Percentiles rank a stretch among this genome's conserved stretches.
Conservation (phyloP, 2,888 invertebrate species). For the Cremastobaeus sp. region DNA sequence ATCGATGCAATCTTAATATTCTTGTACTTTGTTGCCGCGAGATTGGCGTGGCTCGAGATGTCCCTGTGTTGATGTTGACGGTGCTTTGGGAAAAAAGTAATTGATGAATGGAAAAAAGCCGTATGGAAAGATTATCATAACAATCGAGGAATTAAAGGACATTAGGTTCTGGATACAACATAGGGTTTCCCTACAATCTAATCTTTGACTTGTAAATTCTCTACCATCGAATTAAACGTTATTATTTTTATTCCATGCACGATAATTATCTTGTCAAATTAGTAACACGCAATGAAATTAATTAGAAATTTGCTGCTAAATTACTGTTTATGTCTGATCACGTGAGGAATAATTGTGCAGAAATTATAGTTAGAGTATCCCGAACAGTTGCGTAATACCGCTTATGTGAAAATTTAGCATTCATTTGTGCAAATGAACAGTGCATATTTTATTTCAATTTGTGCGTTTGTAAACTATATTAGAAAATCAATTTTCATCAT, state of each 20-base stretch:
- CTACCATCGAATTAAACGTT: neutral
- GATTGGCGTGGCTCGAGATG: conserved; percentile 53
- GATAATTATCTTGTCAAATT: too few relatives aligned
- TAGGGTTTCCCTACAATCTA: neutral
- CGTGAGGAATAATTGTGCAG: conserved; percentile 40
- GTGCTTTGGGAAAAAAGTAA: conserved; percentile 18
- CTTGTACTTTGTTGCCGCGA: conserved; percentile 55
- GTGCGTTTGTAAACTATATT: too few relatives aligned
- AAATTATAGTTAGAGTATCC: conserved; percentile 41
- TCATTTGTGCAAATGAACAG: conserved; percentile 35
- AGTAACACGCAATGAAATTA: conserved; percentile 10
- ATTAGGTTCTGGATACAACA: conserved; percentile 12
- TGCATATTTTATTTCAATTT: conserved; percentile 34
- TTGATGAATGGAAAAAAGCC: neutral
- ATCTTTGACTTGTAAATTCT: neutral
- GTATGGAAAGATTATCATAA: conserved; percentile 47
- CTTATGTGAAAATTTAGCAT: conserved; percentile 51
- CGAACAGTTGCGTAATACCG: conserved; percentile 45
- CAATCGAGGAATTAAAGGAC: conserved; percentile 40
- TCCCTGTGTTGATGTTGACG: conserved; percentile 41
- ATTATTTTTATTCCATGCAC: neutral
- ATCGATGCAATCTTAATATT: conserved; percentile 61
- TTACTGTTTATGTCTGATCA: conserved; percentile 30
- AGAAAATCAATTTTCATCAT: conserved; percentile 32
- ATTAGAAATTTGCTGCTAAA: conserved; percentile 33